Percentiles rank a stretch among this genome's conserved stretches.
phyloP scores from a whole-genome alignment of 1,140 invertebrate species.

The Asbolus verrucosus region DNA sequence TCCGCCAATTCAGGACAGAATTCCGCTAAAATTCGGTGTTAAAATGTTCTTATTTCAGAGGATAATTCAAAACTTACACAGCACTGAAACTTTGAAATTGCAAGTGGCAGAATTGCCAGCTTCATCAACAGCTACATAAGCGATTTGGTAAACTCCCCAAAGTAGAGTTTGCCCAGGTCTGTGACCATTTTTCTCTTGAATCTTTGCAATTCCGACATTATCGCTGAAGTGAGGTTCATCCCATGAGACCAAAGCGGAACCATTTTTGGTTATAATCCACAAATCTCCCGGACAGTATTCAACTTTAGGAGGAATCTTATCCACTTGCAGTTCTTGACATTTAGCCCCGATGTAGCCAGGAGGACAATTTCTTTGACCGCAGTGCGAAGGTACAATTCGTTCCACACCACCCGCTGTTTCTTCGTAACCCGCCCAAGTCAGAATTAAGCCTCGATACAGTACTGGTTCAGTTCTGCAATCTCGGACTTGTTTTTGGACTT shows the following conservation, averaged over 20 bases:
- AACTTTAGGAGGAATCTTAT: slow-evolving; percentile 81
- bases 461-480: slow-evolving; percentile 93
- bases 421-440: slow-evolving; percentile 95
- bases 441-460: slow-evolving; percentile 84
- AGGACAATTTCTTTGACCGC: slow-evolving; percentile 88
- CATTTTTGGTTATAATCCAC: slow-evolving; percentile 93
- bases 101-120: slow-evolving; percentile 92
- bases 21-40: slow-evolving; percentile 74
- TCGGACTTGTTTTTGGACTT: slow-evolving; percentile 93
- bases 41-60: neutral
- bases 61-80: slow-evolving; percentile 74
- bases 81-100: slow-evolving; percentile 92
- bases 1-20: slow-evolving; percentile 90
- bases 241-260: slow-evolving; percentile 93
- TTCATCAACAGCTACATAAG: slow-evolving; percentile 93
- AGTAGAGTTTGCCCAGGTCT: slow-evolving; percentile 90
- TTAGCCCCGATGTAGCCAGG: slow-evolving; percentile 86
- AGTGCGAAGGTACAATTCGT: slow-evolving; percentile 89
- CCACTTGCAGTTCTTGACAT: slow-evolving; percentile 84
- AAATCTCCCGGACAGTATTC: slow-evolving; percentile 93
- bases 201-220: slow-evolving; percentile 83
- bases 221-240: slow-evolving; percentile 93
- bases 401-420: slow-evolving; percentile 90
- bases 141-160: slow-evolving; percentile 94
- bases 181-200: slow-evolving; percentile 89